Evolutionary conservation across 2,888 invertebrate species (phyloP), one percentile per base, ranked within the genome.

Genomic region (Orthosia gracilis): DNA sequence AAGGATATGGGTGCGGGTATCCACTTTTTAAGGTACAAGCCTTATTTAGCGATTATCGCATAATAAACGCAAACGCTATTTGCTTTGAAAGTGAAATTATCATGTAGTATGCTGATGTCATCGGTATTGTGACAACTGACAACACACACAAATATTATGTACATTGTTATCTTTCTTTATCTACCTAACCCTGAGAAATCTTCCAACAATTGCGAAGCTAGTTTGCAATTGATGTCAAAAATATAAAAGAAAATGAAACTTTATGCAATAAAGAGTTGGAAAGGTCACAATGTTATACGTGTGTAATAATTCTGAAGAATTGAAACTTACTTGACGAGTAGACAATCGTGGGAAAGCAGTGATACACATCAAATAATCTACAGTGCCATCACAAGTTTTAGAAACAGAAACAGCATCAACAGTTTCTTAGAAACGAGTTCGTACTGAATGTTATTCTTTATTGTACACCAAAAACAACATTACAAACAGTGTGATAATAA

Each of bases 261-360:
- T 69, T 57, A 31, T 31, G 68, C 58, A 71, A 74, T 54, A 50
- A 65, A 57, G 62, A 68, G 45, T 67, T 50, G 12, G 13, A 75
- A 69, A 85, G 85, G 85, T 85, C 82, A 82, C 4, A 75, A 72
- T 73, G 74, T 68, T 69, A 72, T 63, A 84, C 80, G 76, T 80
- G 78, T 75, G 64, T 78, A 70, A 85, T 74, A 66, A 77, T 76
- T 75, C 55, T 55, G 59, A 49, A 23, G 64, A 83, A 78, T 83
- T 76, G 66, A 72, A 71, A 76, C 70, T 80, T 69, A 73, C 61
- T 73, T 76, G 78, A 79, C 31, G 50, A 64, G 70, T 59, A 84
- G 74, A 78, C 80, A 75, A 76, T 84, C 86, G 86, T 86, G 86
- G 86, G 86, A 86, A 87, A 81, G 78, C 55, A 70, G 23, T 67